These are phyloP conservation scores for Sebastes paucispinis DNA, from an alignment of 2,797 vertebrate genomes.

Conservation along the genomic window DNA sequence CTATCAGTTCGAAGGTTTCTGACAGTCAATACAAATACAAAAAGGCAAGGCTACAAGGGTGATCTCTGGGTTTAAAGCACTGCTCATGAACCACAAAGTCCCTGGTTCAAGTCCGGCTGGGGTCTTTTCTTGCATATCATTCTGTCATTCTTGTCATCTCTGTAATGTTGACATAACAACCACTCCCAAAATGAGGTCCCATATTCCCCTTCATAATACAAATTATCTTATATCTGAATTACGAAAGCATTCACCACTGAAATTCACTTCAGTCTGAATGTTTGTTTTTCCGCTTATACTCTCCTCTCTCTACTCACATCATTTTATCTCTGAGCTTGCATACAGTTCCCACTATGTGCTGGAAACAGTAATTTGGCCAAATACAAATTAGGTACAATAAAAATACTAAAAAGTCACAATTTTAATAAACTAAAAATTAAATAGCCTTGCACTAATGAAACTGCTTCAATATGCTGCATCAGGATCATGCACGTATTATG, in stretches of 20 bases:
- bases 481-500: background rate
- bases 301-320: background rate
- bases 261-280: background rate
- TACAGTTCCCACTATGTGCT: background rate
- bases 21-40: background rate
- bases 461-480: background rate
- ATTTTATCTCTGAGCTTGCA: background rate
- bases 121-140: background rate
- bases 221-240: background rate
- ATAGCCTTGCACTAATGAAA: background rate
- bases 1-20: background rate
- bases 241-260: background rate
- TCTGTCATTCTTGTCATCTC: background rate
- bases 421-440: background rate
- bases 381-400: background rate
- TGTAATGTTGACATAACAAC: background rate
- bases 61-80: background rate
- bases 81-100: background rate
- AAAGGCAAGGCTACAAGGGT: background rate
- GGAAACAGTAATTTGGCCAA: background rate
- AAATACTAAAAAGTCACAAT: background rate
- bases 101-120: no score
- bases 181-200: background rate
- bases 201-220: background rate
- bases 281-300: background rate